These are phyloP conservation scores for Liodrosophila aerea DNA, from an alignment of 2,888 invertebrate species.

Conservation along the genomic window DNA sequence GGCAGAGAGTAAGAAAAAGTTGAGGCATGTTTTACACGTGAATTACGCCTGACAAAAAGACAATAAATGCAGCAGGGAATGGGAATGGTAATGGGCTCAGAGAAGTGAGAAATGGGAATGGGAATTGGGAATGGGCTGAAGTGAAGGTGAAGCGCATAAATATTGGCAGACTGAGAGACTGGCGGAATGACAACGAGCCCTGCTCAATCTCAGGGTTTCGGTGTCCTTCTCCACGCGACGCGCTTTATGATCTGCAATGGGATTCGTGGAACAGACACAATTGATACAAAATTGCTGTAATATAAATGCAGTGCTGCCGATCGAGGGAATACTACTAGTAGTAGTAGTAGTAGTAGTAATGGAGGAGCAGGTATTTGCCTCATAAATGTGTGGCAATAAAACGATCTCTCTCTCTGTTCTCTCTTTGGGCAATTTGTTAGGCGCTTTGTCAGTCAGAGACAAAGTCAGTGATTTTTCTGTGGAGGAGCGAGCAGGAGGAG, in stretches of 20 bases:
- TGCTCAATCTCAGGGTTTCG: constrained; percentile 1
- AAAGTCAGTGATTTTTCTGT: constrained; percentile 62
- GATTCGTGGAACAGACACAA: constrained; percentile 73
- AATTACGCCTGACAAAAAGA: constrained; percentile 70
- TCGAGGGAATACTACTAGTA: constrained; percentile 35
- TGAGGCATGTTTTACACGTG: constrained; percentile 68
- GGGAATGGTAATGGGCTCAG: constrained; percentile 17
- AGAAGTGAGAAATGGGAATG: constrained; percentile 11
- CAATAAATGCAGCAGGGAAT: constrained; percentile 51
- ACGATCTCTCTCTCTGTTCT: constrained; percentile 16
- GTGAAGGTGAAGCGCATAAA: constrained; percentile 72
- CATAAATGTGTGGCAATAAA: constrained; percentile 63
- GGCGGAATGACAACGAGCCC: too few relatives aligned
- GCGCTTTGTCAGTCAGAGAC: constrained; percentile 60
- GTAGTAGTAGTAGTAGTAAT: not conserved
- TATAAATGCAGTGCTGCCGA: constrained; percentile 75
- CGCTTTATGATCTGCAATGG: constrained; percentile 59
- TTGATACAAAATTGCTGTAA: constrained; percentile 78
- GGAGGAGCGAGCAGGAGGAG: constrained; percentile 11
- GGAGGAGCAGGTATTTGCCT: constrained; percentile 35
- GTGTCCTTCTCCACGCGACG: constrained; percentile 68
- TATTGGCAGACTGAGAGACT: constrained; percentile 43
- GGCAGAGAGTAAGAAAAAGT: constrained; percentile 20
- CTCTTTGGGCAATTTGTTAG: constrained; percentile 68
- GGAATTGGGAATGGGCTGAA: constrained; percentile 23